Base-by-base conservation (phyloP, 2,113 vertebrate species). In the Clarias macrocephalus region DNA sequence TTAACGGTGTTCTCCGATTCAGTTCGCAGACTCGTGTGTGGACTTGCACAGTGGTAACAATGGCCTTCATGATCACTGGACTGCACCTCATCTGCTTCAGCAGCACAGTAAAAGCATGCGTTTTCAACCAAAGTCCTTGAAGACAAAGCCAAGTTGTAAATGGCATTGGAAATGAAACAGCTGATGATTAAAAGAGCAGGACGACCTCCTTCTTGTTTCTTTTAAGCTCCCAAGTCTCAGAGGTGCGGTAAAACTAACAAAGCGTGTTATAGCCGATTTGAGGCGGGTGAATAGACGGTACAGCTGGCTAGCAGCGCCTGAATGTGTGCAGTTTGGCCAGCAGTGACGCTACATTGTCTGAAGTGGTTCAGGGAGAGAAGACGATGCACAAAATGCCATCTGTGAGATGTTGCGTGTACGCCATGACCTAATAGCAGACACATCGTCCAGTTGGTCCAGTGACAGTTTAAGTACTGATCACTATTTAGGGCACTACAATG, bases 321-420 rank as follows among this genome's bases (percentile, higher is more conserved):
- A 80, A 56, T 23, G 12, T 37, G 48, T 70, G 62, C 28, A 52
- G 60, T 28, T 60, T 66, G 48, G n/a, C 23, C 1, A 62, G 54
- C 23, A 54, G 84, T 79, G 57, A 52, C 21, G 72, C 9, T 60
- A 75, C 11, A 77, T 85, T 77, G 84, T 65, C 72, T 85, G 42
- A 66, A 65, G 60, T 79, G 28, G 73, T 54, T 85, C 63, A 73
- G 30, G 63, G 73, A 63, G 2, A 28, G 80, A 73, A 52, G 19
- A 59, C 62, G 37, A 73, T 5, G 81, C 62, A 80, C 25, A 83
- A 87, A 88, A 77, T 54, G 15, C 79, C 86, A 88, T 85, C 86
- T 89, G 88, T 70, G 72, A 42, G 86, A 82, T 18, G 56, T 8
- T n/a, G 57, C 1, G 33, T 28, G 57, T 33, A 76, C 8, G 25